phyloP scores from a whole-genome alignment of 53 echinoderm and acorn worm genomes.

The Crossaster papposus region DNA sequence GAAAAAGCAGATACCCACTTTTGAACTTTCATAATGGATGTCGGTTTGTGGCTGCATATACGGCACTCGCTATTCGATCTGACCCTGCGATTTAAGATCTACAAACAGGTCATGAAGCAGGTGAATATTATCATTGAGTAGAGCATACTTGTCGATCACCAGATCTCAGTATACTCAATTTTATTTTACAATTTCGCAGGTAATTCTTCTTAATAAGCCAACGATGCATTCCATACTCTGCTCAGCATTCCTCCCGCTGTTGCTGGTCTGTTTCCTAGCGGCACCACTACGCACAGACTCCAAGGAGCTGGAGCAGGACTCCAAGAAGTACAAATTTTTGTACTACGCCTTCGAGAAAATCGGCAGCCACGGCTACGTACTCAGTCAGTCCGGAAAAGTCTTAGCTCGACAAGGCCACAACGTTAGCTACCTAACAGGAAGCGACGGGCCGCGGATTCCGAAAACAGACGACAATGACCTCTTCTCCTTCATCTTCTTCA shows the following conservation, averaged over 20 bases:
- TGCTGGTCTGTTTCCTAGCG: not conserved
- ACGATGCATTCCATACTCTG: not conserved
- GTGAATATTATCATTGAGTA: too few species aligned
- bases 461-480: slow-evolving; percentile 1
- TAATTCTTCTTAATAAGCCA: not conserved
- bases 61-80: too few species aligned
- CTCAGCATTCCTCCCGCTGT: not conserved
- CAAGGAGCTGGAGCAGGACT: not conserved
- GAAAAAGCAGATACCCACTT: too few species aligned
- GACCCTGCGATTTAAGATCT: too few species aligned
- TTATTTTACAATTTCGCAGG: not conserved
- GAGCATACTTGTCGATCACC: too few species aligned
- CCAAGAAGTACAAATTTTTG: slow-evolving; percentile 20
- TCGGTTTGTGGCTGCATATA: too few species aligned
- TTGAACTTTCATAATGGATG: too few species aligned
- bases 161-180: not conserved
- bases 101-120: too few species aligned
- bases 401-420: slow-evolving; percentile 17
- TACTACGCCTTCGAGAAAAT: slow-evolving; percentile 37
- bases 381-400: slow-evolving; percentile 31
- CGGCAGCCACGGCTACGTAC: slow-evolving; percentile 20
- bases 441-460: not conserved
- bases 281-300: not conserved
- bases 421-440: not conserved
- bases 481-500: slow-evolving; percentile 31